A percentile compares a stretch with the other conserved stretches of the same genome.
phyloP scores from a whole-genome alignment of 2,888 invertebrate genomes.

The Gisinianus flammeolus region DNA sequence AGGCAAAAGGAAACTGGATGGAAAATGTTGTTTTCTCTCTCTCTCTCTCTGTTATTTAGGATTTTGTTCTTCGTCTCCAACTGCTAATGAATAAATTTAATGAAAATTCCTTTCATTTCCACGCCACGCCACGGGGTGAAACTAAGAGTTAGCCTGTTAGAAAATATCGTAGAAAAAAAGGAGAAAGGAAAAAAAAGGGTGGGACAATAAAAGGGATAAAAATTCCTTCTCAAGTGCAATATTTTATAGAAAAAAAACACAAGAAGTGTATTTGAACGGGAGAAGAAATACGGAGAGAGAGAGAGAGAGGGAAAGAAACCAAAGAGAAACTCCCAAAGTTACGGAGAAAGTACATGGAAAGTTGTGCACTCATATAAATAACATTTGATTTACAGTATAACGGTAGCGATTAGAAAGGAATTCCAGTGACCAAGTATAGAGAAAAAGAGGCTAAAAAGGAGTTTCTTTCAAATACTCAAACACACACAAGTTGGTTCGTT shows the following conservation, averaged over 20 bases:
- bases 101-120: background rate
- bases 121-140: background rate
- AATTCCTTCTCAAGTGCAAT: background rate
- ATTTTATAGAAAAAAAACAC: background rate
- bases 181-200: background rate
- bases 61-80: too few relatives aligned
- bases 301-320: background rate
- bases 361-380: constrained; percentile 34
- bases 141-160: background rate
- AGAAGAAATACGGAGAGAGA: background rate
- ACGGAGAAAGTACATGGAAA: background rate
- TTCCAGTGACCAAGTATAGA: too few relatives aligned
- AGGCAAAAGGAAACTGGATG: too few relatives aligned
- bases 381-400: constrained; percentile 29
- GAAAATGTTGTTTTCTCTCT: too few relatives aligned
- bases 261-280: background rate
- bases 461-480: too few relatives aligned
- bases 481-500: too few relatives aligned
- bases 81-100: background rate
- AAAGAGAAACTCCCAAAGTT: background rate
- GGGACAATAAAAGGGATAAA: background rate
- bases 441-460: too few relatives aligned
- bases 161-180: background rate
- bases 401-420: constrained; percentile 27
- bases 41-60: too few relatives aligned